Percentiles rank a stretch among this genome's conserved stretches.
Evolutionary conservation across 30 jellyfish, hydroid and myxozoan genomes (phyloP).

Genomic region (Cassiopea xamachana): DNA sequence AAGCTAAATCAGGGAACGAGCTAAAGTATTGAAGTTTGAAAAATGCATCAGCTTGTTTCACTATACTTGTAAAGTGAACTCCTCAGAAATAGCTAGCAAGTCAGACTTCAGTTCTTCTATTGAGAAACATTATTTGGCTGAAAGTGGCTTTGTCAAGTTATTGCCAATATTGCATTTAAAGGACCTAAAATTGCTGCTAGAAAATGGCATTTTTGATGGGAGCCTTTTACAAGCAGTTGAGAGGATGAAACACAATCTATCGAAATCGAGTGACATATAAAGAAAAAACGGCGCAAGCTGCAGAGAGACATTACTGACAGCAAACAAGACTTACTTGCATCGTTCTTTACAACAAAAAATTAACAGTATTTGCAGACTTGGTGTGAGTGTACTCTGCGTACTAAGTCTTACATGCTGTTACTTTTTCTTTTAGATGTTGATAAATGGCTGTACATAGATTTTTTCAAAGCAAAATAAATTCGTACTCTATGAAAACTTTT

Average conservation of each 20-base stretch:
- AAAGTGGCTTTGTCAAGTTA: slow-evolving; percentile 27
- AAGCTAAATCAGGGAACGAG: slow-evolving; percentile 11
- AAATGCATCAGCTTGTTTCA: slow-evolving; percentile 23
- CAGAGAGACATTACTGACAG: slow-evolving; percentile 11
- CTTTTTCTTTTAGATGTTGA: slow-evolving; percentile 8
- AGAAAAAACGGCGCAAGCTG: slow-evolving; percentile 15
- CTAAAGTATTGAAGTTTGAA: slow-evolving; percentile 10
- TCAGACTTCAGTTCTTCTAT: slow-evolving; percentile 36
- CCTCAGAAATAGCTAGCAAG: slow-evolving; percentile 15
- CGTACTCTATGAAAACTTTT: background rate
- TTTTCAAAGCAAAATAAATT: slow-evolving; percentile 8
- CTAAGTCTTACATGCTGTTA: slow-evolving; percentile 2
- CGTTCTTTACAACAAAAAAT: background rate
- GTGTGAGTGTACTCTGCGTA: background rate
- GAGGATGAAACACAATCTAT: background rate
- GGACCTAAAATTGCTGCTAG: background rate
- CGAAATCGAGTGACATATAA: background rate
- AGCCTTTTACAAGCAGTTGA: slow-evolving; percentile 24
- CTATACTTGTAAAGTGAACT: slow-evolving; percentile 21
- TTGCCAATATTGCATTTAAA: slow-evolving; percentile 20
- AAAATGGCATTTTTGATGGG: slow-evolving; percentile 15
- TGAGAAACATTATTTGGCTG: slow-evolving; percentile 36
- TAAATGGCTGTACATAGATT: background rate
- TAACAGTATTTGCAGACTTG: slow-evolving; percentile 4
- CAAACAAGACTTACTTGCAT: slow-evolving; percentile 3